Conservation (phyloP, 1,140 invertebrate genomes). For the Heliconius melpomene region DNA sequence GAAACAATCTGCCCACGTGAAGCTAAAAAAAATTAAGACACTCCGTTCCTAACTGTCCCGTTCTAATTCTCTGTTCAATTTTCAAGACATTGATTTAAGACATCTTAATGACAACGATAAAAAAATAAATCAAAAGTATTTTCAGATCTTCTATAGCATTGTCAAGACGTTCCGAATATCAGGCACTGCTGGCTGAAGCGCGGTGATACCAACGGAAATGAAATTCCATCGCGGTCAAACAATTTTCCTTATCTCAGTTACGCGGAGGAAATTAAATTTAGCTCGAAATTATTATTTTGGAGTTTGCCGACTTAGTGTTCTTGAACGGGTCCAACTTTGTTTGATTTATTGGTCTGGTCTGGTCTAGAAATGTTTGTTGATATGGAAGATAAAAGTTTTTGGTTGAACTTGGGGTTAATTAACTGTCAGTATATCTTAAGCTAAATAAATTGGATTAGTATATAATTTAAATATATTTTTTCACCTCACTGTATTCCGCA, state of each 20-base stretch:
- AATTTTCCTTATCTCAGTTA: slow-evolving; percentile 43
- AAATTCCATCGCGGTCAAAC: slow-evolving; percentile 61
- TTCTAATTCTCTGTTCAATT: too few species aligned
- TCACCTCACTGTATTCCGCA: too few species aligned
- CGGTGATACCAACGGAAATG: slow-evolving; percentile 48
- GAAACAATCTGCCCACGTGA: too few species aligned
- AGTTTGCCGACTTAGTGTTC: not conserved
- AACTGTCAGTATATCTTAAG: too few species aligned
- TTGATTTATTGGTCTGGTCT: slow-evolving; percentile 5
- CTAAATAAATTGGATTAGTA: too few species aligned
- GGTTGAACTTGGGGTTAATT: not conserved
- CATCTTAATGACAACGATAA: too few species aligned
- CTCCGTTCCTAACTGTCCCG: too few species aligned
- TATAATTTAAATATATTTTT: too few species aligned
- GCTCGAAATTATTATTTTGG: slow-evolving; percentile 1
- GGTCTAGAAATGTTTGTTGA: not conserved
- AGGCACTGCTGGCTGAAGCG: slow-evolving; percentile 44
- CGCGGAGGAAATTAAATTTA: slow-evolving; percentile 37
- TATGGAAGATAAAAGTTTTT: not conserved
- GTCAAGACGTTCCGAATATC: slow-evolving; percentile 31
- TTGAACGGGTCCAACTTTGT: not conserved
- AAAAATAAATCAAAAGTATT: not conserved
- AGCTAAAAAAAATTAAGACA: too few species aligned
- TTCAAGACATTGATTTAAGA: too few species aligned
- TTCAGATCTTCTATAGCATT: slow-evolving; percentile 16